Evolutionary conservation across 2,113 vertebrate genomes (phyloP).

Genomic region (Trachemys scripta): DNA sequence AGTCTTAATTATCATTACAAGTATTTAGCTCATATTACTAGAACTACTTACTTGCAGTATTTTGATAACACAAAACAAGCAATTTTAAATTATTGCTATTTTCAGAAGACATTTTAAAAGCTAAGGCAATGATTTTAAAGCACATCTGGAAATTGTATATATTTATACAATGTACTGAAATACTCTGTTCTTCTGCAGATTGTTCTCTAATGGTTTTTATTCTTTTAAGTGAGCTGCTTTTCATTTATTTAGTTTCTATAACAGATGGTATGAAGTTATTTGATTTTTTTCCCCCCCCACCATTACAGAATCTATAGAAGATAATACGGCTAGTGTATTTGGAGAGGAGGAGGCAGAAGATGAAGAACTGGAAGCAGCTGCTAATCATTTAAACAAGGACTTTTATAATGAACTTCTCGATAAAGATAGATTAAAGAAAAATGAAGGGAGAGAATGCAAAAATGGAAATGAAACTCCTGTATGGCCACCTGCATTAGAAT

Average conservation of each 20-base stretch:
- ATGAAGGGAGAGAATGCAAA: constrained; percentile 18
- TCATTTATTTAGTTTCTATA: constrained; percentile 4
- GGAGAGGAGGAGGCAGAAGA: constrained; percentile 88
- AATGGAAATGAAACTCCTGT: constrained; percentile 38
- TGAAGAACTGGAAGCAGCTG: constrained; percentile 89
- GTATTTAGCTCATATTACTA: not conserved
- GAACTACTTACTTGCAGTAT: not conserved
- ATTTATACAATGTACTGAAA: constrained; percentile 7
- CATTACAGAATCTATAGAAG: constrained; percentile 81
- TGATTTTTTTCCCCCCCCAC: not conserved
- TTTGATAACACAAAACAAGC: not conserved
- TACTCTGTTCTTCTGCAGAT: not conserved
- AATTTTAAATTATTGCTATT: not conserved
- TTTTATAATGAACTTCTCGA: constrained; percentile 85
- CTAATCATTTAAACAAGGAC: constrained; percentile 90
- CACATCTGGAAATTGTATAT: not conserved
- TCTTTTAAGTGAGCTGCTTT: not conserved
- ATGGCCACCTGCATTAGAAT: constrained; percentile 82
- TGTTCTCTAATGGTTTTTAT: constrained; percentile 6
- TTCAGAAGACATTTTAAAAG: constrained; percentile 9
- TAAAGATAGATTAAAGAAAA: constrained; percentile 32
- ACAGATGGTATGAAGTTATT: constrained; percentile 16
- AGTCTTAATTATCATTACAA: constrained; percentile 2
- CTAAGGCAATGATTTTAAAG: constrained; percentile 12
- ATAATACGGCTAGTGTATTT: constrained; percentile 71